Percentiles rank a stretch among this genome's conserved stretches.
phyloP scores from a whole-genome alignment of 1,140 invertebrate genomes.

The Drosophila neocordata region DNA sequence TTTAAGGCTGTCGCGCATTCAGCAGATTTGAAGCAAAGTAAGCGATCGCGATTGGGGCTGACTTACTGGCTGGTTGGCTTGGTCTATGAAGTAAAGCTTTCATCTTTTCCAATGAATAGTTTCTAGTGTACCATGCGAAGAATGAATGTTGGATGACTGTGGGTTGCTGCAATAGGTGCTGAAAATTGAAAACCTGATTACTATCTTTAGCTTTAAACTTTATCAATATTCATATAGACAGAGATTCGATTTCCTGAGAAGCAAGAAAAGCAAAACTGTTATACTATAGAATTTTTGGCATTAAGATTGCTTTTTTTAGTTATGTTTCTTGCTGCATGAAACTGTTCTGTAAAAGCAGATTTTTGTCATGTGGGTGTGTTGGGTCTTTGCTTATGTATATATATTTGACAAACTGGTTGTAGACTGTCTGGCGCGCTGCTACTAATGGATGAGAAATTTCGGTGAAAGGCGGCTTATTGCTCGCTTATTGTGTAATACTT shows the following conservation, averaged over 20 bases:
- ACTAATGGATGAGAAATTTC: slow-evolving; percentile 38
- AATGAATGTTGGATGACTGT: slow-evolving; percentile 13
- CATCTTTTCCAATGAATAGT: slow-evolving; percentile 58
- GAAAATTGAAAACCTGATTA: slow-evolving; percentile 59
- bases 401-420: slow-evolving; percentile 44
- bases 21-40: slow-evolving; percentile 14
- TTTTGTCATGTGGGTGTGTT: slow-evolving; percentile 4
- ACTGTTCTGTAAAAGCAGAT: background rate
- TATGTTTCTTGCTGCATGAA: too few species aligned
- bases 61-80: background rate
- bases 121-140: slow-evolving; percentile 15
- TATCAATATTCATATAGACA: slow-evolving; percentile 1
- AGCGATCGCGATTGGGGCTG: slow-evolving; percentile 7
- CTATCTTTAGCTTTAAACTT: slow-evolving; percentile 18
- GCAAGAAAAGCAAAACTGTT: slow-evolving; percentile 1
- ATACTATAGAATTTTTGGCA: background rate
- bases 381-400: background rate
- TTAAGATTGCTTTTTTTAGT: background rate
- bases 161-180: slow-evolving; percentile 49
- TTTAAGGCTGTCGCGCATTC: slow-evolving; percentile 33
- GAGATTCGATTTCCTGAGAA: slow-evolving; percentile 4
- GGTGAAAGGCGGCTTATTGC: slow-evolving; percentile 44
- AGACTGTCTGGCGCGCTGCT: slow-evolving; percentile 17
- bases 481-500: slow-evolving; percentile 48
- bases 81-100: slow-evolving; percentile 55